Evolutionary conservation across 2,113 vertebrate genomes (phyloP).

Genomic region (Archocentrus centrarchus): DNA sequence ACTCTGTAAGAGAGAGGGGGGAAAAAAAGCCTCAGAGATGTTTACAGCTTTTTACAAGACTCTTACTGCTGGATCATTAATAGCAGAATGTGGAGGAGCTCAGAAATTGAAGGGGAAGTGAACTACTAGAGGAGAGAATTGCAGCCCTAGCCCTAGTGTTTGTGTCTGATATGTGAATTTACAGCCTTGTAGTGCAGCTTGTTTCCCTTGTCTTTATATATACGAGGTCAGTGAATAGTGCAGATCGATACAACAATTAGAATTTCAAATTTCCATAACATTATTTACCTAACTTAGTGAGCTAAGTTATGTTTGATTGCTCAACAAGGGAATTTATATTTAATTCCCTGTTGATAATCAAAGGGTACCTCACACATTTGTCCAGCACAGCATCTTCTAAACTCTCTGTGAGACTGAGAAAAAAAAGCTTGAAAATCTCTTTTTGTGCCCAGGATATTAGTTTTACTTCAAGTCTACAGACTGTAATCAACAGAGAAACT

Average conservation of each 20-base stretch:
- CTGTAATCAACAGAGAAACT: too few relatives aligned
- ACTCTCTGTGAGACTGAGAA: too few relatives aligned
- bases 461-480: too few relatives aligned
- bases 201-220: neutral
- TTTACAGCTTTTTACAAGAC: conserved; percentile 25
- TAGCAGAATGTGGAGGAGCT: conserved; percentile 15
- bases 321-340: neutral
- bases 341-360: neutral
- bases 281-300: neutral
- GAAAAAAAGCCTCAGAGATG: conserved; percentile 28
- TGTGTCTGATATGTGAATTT: conserved; percentile 26
- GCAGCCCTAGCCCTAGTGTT: neutral
- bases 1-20: neutral
- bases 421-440: too few relatives aligned
- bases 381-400: too few relatives aligned
- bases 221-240: neutral
- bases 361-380: too few relatives aligned
- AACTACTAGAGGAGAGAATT: conserved; percentile 1
- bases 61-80: conserved; percentile 19
- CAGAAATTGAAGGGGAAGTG: conserved; percentile 16
- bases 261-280: neutral
- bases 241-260: neutral
- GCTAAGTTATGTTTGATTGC: neutral
- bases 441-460: too few relatives aligned
- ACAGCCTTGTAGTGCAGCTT: neutral